Conservation (phyloP, 1,140 invertebrate genomes). For the Lucilia cuprina region DNA sequence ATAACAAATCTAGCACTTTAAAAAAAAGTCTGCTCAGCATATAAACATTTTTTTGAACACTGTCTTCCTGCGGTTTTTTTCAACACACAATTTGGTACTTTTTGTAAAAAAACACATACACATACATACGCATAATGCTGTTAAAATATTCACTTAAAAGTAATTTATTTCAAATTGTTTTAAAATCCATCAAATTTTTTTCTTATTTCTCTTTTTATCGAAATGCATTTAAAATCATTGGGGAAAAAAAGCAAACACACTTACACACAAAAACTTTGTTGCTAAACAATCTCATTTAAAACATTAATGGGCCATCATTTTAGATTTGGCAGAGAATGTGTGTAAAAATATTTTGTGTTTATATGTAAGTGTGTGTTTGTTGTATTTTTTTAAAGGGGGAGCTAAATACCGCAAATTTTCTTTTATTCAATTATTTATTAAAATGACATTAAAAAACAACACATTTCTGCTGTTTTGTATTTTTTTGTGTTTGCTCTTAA, state of each 20-base stretch:
- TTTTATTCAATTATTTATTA: constrained; percentile 14
- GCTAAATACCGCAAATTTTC: neutral
- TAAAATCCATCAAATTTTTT: neutral
- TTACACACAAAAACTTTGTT: neutral
- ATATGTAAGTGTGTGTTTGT: too few species aligned
- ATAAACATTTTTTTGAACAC: neutral
- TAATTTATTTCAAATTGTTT: constrained; percentile 24
- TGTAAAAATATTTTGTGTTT: neutral
- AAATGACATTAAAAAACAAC: constrained; percentile 15
- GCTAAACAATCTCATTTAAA: neutral
- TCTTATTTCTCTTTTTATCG: neutral
- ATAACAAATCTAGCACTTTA: too few species aligned
- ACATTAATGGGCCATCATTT: neutral
- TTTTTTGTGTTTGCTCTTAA: neutral
- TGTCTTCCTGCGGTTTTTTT: neutral
- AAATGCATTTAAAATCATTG: neutral
- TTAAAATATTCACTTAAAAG: neutral
- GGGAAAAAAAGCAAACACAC: neutral
- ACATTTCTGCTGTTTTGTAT: neutral
- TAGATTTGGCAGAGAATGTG: neutral
- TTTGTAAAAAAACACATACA: neutral
- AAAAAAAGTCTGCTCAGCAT: too few species aligned
- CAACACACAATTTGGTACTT: neutral
- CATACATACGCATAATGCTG: neutral
- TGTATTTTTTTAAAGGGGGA: too few species aligned